Evolutionary conservation across 2,888 invertebrate genomes (phyloP).

Genomic region (Leucoptera coffeella): DNA sequence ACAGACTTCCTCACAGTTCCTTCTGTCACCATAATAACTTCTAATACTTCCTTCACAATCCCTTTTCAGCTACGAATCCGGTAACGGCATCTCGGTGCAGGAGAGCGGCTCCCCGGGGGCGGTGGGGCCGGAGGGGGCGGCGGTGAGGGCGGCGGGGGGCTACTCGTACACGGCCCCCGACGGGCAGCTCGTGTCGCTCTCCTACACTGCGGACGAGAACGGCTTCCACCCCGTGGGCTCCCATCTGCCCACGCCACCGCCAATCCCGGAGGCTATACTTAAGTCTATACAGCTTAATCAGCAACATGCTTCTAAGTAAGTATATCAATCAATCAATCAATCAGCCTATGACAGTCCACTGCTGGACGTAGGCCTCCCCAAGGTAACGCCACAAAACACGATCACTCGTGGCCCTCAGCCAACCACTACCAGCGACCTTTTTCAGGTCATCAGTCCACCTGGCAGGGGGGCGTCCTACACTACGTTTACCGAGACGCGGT

Average conservation of each 20-base stretch:
- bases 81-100: conserved; percentile 58
- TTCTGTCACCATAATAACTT: too few species aligned
- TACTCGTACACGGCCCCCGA: conserved; percentile 64
- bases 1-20: too few species aligned
- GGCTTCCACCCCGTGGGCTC: conserved; percentile 62
- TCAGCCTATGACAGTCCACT: too few species aligned
- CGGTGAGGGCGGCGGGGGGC: conserved; percentile 57
- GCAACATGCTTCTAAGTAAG: conserved; percentile 36
- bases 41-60: too few species aligned
- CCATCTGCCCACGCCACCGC: conserved; percentile 56
- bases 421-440: too few species aligned
- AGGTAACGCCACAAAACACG: too few species aligned
- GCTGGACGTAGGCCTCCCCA: too few species aligned
- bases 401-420: too few species aligned
- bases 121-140: conserved; percentile 44
- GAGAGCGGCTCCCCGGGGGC: conserved; percentile 55
- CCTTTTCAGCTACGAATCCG: conserved; percentile 57
- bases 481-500: too few species aligned
- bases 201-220: conserved; percentile 67
- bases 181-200: conserved; percentile 56
- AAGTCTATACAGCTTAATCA: conserved; percentile 45
- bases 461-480: too few species aligned
- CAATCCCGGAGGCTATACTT: conserved; percentile 44
- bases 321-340: too few species aligned
- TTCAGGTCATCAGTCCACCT: too few species aligned